These are phyloP conservation scores for Criorhina ranunculi DNA, from an alignment of 2,888 invertebrate genomes.

Conservation along the genomic window DNA sequence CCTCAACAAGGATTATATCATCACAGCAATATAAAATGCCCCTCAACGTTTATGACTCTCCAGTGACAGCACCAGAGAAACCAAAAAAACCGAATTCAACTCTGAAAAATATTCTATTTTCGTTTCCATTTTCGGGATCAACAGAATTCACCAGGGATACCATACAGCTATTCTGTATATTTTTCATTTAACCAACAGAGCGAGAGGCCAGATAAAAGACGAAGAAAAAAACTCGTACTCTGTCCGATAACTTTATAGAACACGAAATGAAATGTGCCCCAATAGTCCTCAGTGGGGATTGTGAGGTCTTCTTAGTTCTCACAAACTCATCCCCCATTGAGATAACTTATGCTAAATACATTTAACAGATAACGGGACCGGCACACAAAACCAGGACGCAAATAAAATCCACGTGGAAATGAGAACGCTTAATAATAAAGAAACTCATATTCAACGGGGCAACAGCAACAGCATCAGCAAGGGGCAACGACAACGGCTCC, in stretches of 20 bases:
- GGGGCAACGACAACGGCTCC: neutral
- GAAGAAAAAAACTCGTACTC: neutral
- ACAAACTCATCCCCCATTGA: neutral
- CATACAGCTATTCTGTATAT: constrained; percentile 15
- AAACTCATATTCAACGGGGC: constrained; percentile 12
- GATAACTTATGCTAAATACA: constrained; percentile 35
- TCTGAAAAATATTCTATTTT: constrained; percentile 44
- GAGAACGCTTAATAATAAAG: constrained; percentile 22
- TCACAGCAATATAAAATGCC: constrained; percentile 58
- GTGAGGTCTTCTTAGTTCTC: neutral
- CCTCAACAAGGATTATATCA: constrained; percentile 66
- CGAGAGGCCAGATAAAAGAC: no score
- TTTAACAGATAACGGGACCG: constrained; percentile 12
- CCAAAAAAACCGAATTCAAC: neutral
- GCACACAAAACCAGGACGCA: constrained; percentile 4
- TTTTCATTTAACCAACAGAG: constrained; percentile 15
- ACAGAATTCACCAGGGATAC: constrained; percentile 60
- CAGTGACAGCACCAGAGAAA: constrained; percentile 20
- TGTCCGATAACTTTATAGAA: constrained; percentile 16
- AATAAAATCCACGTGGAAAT: constrained; percentile 50
- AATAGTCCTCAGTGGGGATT: constrained; percentile 3
- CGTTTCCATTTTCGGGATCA: constrained; percentile 56
- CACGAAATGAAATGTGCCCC: constrained; percentile 17
- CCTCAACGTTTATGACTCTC: constrained; percentile 65
- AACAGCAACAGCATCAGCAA: no score